Evolutionary conservation across 2,888 invertebrate species (phyloP).

Genomic region (Flabesymbios commensalis): DNA sequence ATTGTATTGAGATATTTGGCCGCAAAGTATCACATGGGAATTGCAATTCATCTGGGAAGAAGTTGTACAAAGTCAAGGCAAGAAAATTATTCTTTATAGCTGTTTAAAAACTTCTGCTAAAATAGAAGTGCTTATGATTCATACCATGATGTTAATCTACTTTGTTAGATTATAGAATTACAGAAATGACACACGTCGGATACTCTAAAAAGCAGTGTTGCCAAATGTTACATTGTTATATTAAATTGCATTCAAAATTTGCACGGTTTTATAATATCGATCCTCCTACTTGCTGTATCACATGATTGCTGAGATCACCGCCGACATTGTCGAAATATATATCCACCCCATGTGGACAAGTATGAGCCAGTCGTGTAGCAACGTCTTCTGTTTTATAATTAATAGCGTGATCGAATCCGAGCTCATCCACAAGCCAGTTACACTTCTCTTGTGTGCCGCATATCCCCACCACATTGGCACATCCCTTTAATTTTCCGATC

Average conservation of each 20-base stretch:
- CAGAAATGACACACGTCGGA: no score
- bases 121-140: no score
- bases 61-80: not conserved
- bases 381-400: constrained; percentile 59
- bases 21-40: constrained; percentile 60
- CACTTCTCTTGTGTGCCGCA: constrained; percentile 60
- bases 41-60: constrained; percentile 53
- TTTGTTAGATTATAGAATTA: no score
- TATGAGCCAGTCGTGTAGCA: constrained; percentile 38
- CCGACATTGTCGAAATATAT: constrained; percentile 63
- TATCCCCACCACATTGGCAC: constrained; percentile 57
- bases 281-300: constrained; percentile 58
- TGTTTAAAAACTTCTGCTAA: no score
- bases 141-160: no score
- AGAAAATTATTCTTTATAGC: no score
- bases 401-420: constrained; percentile 57
- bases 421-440: constrained; percentile 44
- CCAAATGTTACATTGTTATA: no score
- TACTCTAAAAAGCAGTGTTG: no score
- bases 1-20: constrained; percentile 62
- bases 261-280: no score
- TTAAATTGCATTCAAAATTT: no score
- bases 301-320: constrained; percentile 56
- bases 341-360: constrained; percentile 58
- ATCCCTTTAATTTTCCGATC: constrained; percentile 54